Evolutionary conservation across 2,797 vertebrate genomes (phyloP).

Genomic region (Semotilus atromaculatus): DNA sequence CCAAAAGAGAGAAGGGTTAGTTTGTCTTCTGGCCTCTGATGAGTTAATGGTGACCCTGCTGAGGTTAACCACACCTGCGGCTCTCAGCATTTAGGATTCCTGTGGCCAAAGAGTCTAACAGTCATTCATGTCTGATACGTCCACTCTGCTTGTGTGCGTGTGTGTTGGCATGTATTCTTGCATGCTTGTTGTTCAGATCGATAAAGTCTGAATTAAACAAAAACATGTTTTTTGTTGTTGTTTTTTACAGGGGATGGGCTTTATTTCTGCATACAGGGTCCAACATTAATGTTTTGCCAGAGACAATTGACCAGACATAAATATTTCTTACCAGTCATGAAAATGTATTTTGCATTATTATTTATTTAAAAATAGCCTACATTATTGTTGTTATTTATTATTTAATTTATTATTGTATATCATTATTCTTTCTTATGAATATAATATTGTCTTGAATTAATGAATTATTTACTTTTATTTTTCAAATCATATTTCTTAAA

Average conservation of each 20-base stretch:
- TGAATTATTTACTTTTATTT: no score
- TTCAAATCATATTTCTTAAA: not conserved
- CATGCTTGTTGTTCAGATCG: not conserved
- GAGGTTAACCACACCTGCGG: constrained; percentile 76
- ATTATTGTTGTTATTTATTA: not conserved
- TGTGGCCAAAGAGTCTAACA: constrained; percentile 12
- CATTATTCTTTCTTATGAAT: not conserved
- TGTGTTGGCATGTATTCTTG: constrained; percentile 45
- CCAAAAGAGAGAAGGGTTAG: constrained; percentile 27
- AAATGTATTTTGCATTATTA: not conserved
- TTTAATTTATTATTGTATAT: not conserved
- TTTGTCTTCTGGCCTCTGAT: constrained; percentile 28
- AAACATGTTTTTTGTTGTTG: not conserved
- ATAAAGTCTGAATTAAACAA: not conserved
- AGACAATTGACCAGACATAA: not conserved
- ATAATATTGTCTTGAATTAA: not conserved
- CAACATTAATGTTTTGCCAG: not conserved
- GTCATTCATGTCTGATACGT: constrained; percentile 52
- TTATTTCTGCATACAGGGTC: not conserved
- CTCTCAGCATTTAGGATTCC: constrained; percentile 44
- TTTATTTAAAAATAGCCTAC: not conserved
- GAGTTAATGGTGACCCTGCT: constrained; percentile 64
- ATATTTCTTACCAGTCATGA: not conserved
- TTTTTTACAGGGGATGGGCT: not conserved
- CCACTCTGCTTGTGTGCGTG: not conserved